Base-by-base conservation (phyloP, 2,797 vertebrate genomes). In the Myripristis murdjan region DNA sequence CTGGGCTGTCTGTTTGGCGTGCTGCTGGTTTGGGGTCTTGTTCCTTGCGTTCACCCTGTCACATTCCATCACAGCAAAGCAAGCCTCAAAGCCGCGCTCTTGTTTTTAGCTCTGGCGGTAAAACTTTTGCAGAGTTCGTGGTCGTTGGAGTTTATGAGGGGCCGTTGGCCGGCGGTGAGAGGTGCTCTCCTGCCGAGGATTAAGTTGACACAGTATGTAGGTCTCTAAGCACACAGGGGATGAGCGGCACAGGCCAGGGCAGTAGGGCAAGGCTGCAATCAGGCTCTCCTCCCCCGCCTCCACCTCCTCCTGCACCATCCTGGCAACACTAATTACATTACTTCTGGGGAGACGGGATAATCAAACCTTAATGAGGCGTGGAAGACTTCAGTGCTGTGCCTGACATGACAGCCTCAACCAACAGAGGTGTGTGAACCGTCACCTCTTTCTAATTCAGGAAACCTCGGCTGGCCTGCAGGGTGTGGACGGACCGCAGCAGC, bases 271-370 rank as follows among this genome's bases (percentile, higher is more conserved):
- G 61, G 51, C 41, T 41, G 44, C 49, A 75, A 74, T 83, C 65
- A 59, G 63, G 70, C 70, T 71, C 20, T 52, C 41, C 64, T 65
- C 57, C 48, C 51, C 54, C 64, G 41, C 7, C 75, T 55, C 62
- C 61, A 35, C 52, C 62, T 49, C 62, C 67, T 77, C 56, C 79
- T 39, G 75, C 74, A 39, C 64, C 83, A 35, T 61, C 76, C 75
- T 23, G 44, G 69, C 78, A 75, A 73, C 59, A 53, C 89, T 91
- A 91, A 92, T 92, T 82, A 83, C 70, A 85, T 91, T 86, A 87
- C 71, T 84, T 76, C 64, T 52, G 79, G 48, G 67, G 72, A 86
- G 76, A 81, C n/a, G 37, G 66, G 84, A 83, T 87, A 87, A 93
- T 93, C 90, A 91, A 79, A 75, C 67, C 83, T 56, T 90, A 91